Percentiles rank a stretch among this genome's conserved stretches.
phyloP scores from a whole-genome alignment of 2,113 vertebrate genomes.

The Neotoma lepida region DNA sequence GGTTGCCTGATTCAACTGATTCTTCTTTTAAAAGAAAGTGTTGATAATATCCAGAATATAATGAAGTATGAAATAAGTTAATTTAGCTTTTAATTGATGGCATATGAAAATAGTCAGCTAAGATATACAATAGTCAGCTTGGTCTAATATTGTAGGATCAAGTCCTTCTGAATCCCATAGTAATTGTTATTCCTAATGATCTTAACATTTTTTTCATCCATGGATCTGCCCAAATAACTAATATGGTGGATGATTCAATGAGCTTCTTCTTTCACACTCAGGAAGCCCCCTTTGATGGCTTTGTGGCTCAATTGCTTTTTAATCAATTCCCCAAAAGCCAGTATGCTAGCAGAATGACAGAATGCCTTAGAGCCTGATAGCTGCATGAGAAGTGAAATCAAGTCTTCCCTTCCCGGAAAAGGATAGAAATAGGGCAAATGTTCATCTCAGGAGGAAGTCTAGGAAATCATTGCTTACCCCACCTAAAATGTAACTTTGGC shows the following conservation, averaged over 20 bases:
- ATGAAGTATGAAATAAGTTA: not conserved
- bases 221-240: slow-evolving; percentile 38
- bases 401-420: not conserved
- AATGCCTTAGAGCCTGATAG: not conserved
- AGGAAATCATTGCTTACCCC: not conserved
- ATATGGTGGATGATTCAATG: slow-evolving; percentile 13
- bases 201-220: not conserved
- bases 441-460: not conserved
- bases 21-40: slow-evolving; percentile 15
- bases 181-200: not conserved
- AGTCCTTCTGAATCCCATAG: not conserved
- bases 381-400: slow-evolving; percentile 16
- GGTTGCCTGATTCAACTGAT: not conserved
- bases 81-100: not conserved
- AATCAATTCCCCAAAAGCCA: slow-evolving; percentile 52
- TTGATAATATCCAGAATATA: not conserved
- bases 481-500: not conserved
- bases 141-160: not conserved
- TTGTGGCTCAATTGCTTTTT: slow-evolving; percentile 53
- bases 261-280: not conserved
- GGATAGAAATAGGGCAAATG: not conserved
- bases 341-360: not conserved
- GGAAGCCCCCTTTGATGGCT: not conserved
- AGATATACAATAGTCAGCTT: not conserved
- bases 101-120: not conserved